Evolutionary conservation across 2,113 vertebrate genomes (phyloP).

Genomic region (Gulo gulo): DNA sequence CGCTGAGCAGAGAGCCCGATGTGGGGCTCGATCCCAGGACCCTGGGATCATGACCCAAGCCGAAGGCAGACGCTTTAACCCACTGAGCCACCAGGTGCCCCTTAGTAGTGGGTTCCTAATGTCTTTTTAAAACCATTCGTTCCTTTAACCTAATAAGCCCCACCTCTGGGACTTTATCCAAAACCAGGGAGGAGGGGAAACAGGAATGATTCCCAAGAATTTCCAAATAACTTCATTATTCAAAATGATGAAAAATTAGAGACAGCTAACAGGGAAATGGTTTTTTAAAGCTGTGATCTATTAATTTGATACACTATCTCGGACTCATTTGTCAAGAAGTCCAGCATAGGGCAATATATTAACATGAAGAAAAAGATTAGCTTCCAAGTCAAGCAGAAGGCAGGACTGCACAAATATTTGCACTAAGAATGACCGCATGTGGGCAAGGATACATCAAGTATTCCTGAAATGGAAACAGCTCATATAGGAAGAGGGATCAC

Average conservation of each 20-base stretch:
- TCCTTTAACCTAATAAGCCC: not conserved
- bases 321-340: slow-evolving; percentile 3
- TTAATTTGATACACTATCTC: not conserved
- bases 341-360: not conserved
- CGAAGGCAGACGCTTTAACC: no score
- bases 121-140: not conserved
- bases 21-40: no score
- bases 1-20: no score
- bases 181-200: not conserved
- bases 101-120: not conserved
- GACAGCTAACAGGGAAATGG: not conserved
- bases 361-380: not conserved
- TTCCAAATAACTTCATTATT: slow-evolving; percentile 46
- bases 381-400: not conserved
- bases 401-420: not conserved
- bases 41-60: no score
- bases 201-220: not conserved
- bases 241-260: slow-evolving; percentile 7
- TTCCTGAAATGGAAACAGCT: not conserved
- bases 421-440: not conserved
- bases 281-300: not conserved
- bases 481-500: not conserved
- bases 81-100: no score
- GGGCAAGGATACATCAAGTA: not conserved
- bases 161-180: not conserved